Conservation (phyloP, 2,113 vertebrate species). For the Pogona vitticeps region DNA sequence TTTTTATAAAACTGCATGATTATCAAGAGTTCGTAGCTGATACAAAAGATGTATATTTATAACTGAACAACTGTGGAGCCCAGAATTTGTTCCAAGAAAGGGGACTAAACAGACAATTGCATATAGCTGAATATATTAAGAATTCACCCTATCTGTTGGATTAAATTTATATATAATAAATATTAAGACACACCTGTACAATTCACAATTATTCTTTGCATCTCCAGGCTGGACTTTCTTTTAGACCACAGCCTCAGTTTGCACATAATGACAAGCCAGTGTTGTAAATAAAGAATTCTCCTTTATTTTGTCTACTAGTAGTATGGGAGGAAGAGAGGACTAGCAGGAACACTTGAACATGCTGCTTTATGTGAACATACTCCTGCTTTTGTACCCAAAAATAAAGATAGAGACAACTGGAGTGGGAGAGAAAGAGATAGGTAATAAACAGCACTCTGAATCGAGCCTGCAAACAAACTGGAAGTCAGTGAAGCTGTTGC, state of each 20-base stretch:
- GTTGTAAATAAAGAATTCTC: not conserved
- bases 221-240: not conserved
- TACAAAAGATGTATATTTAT: too few relatives aligned
- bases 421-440: too few relatives aligned
- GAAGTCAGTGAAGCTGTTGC: too few relatives aligned
- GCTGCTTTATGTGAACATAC: not conserved
- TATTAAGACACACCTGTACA: not conserved
- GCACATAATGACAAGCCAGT: not conserved
- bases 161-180: too few relatives aligned
- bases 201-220: not conserved
- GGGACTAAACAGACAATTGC: not conserved
- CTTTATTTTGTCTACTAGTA: not conserved
- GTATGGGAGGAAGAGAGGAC: not conserved
- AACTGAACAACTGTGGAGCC: not conserved
- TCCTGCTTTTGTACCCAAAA: not conserved
- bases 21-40: too few relatives aligned
- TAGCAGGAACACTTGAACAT: not conserved
- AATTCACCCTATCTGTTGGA: too few relatives aligned
- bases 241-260: not conserved
- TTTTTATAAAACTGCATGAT: not conserved
- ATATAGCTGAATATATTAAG: too few relatives aligned
- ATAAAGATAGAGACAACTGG: too few relatives aligned
- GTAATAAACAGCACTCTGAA: too few relatives aligned
- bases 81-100: not conserved
- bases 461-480: too few relatives aligned